These are phyloP conservation scores for Bruchidius siliquastri DNA, from an alignment of 2,888 invertebrate species.

Conservation along the genomic window DNA sequence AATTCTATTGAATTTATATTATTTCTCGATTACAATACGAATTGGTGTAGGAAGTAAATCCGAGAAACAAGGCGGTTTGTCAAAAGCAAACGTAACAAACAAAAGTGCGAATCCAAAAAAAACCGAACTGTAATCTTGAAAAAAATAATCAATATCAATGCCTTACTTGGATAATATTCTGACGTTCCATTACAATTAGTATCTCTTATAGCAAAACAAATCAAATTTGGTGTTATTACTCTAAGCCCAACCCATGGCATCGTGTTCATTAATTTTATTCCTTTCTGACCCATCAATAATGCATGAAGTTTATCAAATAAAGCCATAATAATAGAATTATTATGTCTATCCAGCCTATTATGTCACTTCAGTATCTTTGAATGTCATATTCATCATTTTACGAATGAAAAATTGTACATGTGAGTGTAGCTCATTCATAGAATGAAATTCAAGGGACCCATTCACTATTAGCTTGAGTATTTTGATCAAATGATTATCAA, in stretches of 20 bases:
- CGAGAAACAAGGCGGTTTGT: no score
- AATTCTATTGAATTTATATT: no score
- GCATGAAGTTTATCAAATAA: background rate
- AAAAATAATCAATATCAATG: no score
- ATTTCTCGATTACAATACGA: no score
- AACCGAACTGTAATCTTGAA: no score
- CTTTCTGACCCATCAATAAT: background rate
- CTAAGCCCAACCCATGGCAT: background rate
- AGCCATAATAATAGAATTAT: background rate
- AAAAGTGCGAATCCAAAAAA: no score
- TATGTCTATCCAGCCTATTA: background rate
- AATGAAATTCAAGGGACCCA: background rate
- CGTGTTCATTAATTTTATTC: background rate
- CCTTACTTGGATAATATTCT: no score
- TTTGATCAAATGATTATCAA: background rate
- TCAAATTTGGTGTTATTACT: background rate
- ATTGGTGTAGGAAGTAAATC: no score
- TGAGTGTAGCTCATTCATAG: background rate
- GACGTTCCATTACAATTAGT: no score
- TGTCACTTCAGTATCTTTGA: background rate
- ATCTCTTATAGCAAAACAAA: background rate
- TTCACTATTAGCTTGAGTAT: background rate
- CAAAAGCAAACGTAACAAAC: no score
- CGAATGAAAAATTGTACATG: background rate
- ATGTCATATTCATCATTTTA: background rate